Base-by-base conservation (phyloP, 2,888 invertebrate genomes). In the Brachypalpus laphriformis region DNA sequence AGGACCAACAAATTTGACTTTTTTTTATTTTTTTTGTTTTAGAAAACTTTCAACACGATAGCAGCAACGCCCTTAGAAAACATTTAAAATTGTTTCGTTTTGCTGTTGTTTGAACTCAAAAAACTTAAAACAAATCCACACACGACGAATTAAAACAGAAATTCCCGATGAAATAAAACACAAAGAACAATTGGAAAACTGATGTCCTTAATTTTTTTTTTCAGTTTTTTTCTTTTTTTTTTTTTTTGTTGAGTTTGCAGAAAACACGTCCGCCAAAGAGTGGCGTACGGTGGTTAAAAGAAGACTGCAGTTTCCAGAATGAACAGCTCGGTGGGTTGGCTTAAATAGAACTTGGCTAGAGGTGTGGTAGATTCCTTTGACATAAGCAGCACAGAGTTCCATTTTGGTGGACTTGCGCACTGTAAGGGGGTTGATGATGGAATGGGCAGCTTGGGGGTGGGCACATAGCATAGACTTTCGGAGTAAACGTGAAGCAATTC, bases 281-380 rank as follows among this genome's bases (percentile, higher is more conserved):
- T 89, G 90, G 90, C 89, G 89, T 89, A 88, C 89, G 89, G 88
- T 89, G 88, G 87, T 88, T 89, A 87, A 89, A 88, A 88, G 87
- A 87, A 88, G 88, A 89, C 89, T 89, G 86, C 68, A 74, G 45
- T 71, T 81, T 78, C 45, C 11, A 77, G 51, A 77, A 59, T 63
- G 49, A 56, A 31, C 8, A 11, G 28, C 5, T 40, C 47, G n/a
- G 9, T 66, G 51, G 37, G 49, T 61, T 63, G 25, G 18, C 37
- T 57, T 31, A 47, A 22, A 56, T 25, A 16, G 20, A 14, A 22
- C 14, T 42, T 72, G 28, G 14, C 8, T 5, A 51, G 20, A 77
- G 51, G 51, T 11, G 20, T 77, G 82, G 77, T 82, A 54, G 34
- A 54, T 77, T 66, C 51, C 42, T 72, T 72, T 71, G 63, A 70